Evolutionary conservation across 2,888 invertebrate genomes (phyloP), one percentile per base, ranked within the genome.

Genomic region (Dynastes tityus): DNA sequence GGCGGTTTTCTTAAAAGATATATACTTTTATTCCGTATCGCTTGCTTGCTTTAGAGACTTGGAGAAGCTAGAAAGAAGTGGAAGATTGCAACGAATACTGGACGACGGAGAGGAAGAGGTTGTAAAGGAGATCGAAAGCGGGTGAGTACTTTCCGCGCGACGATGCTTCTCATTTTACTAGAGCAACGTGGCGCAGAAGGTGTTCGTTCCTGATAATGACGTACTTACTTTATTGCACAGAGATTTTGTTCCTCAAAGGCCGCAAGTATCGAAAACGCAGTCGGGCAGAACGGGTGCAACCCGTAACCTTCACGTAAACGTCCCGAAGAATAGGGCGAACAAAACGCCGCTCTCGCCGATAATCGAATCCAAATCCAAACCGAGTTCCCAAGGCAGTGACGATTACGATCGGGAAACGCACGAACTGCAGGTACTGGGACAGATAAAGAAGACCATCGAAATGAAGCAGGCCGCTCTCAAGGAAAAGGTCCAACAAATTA

Each of bases 81-180:
- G 78, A 27, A 75, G 68, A 51, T 70, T 55, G 40, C 53, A 40
- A 8, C 49, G 53, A 3, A 63, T 68, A 11, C 65, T 78, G n/a
- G 45, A 40, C 16, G 81, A 81, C 27, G 51, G 29, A 55, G 81
- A 81, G 61, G 68, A 75, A 45, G 75, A 80, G 40, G 37, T 81
- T 45, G n/a, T 80, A 40, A 68, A 79, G n/a, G 78, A 78, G 6
- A 65, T 78, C 2, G 53, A 58, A 37, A 37, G 22, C 37, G 37
- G 58, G 73, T 65, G 68, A 78, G 45, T 63, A 4, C 8, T n/a
- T 37, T 37, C 32, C 32, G 5, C 32, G 5, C 32, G 5, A 37
- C 32, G 1, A 37, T 37, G 32, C 32, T 37, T 37, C 32, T 37
- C 5, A 37, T 5, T 37, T 5, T 5, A 37, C 32, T 5, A 37